These are phyloP conservation scores for Eulemur mongoz DNA, from an alignment of 2,797 vertebrate genomes.

Conservation along the genomic window DNA sequence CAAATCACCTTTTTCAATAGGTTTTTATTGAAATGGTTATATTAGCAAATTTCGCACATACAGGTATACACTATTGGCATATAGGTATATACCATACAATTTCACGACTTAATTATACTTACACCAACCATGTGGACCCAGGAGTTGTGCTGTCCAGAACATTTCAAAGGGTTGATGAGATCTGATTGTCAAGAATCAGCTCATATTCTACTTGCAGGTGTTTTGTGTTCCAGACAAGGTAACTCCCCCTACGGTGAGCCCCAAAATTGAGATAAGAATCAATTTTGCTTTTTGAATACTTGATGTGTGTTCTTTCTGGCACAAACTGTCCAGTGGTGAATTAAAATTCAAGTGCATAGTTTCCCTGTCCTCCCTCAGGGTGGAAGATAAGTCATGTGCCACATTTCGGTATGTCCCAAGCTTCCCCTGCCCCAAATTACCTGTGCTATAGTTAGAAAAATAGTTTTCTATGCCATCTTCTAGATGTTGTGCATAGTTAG, in stretches of 20 bases:
- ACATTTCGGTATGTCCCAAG: background rate
- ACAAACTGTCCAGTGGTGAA: constrained; percentile 55
- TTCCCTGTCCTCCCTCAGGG: constrained; percentile 28
- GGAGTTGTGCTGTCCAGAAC: constrained; percentile 75
- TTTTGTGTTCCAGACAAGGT: constrained; percentile 51
- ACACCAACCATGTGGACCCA: constrained; percentile 81
- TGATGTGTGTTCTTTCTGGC: constrained; percentile 24
- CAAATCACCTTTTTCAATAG: constrained; percentile 71
- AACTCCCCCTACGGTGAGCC: background rate
- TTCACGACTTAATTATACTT: constrained; percentile 85
- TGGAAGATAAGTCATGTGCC: background rate
- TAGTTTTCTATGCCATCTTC: constrained; percentile 25
- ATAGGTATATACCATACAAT: constrained; percentile 81
- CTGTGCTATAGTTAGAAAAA: constrained; percentile 76
- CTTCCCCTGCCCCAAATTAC: constrained; percentile 20
- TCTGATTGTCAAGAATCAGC: constrained; percentile 50
- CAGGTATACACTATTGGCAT: constrained; percentile 82
- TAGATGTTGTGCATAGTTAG: constrained; percentile 78
- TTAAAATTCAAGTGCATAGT: constrained; percentile 66
- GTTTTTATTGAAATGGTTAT: constrained; percentile 89
- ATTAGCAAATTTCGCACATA: constrained; percentile 86
- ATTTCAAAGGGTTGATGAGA: constrained; percentile 64
- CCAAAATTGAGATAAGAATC: constrained; percentile 32
- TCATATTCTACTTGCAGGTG: background rate
- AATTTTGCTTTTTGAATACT: constrained; percentile 15